These are phyloP conservation scores for Thymelicus sylvestris DNA, from an alignment of 2,888 invertebrate species.

Conservation along the genomic window DNA sequence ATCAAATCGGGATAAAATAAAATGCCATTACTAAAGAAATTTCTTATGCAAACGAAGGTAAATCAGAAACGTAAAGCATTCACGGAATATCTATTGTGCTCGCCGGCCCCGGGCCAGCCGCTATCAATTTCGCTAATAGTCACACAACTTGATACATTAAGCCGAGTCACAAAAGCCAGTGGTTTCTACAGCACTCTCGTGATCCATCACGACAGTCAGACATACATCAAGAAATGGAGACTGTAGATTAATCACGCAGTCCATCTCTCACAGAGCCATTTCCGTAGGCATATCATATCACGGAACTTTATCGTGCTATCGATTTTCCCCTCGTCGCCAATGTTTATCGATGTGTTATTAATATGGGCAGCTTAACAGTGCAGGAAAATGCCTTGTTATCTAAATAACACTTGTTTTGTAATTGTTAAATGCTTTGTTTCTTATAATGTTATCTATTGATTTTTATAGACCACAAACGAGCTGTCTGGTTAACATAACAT, in stretches of 20 bases:
- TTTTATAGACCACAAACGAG: too few relatives aligned
- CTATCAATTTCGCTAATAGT: slow-evolving; percentile 5
- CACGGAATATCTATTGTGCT: neutral
- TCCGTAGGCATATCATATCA: slow-evolving; percentile 7
- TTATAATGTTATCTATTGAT: too few relatives aligned
- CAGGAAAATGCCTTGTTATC: too few relatives aligned
- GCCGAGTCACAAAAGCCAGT: slow-evolving; percentile 2
- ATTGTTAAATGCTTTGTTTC: too few relatives aligned
- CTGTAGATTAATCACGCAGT: slow-evolving; percentile 21
- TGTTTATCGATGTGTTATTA: too few relatives aligned
- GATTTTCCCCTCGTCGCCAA: too few relatives aligned
- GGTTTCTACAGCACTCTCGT: slow-evolving; percentile 1
- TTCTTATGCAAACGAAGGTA: neutral
- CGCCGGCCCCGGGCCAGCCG: neutral
- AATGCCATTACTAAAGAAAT: neutral
- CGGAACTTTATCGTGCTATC: neutral
- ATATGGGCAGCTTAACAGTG: too few relatives aligned
- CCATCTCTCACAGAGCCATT: slow-evolving; percentile 7
- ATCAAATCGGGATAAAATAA: neutral
- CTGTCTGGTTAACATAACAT: too few relatives aligned
- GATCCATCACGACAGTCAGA: slow-evolving; percentile 17
- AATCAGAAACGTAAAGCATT: neutral
- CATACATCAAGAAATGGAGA: slow-evolving; percentile 14
- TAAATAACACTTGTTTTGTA: too few relatives aligned
- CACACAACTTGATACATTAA: slow-evolving; percentile 18